Percentiles rank a stretch among this genome's conserved stretches.
phyloP scores from a whole-genome alignment of 30 jellyfish, hydroid and myxozoan genomes.

The Aurelia aurita region DNA sequence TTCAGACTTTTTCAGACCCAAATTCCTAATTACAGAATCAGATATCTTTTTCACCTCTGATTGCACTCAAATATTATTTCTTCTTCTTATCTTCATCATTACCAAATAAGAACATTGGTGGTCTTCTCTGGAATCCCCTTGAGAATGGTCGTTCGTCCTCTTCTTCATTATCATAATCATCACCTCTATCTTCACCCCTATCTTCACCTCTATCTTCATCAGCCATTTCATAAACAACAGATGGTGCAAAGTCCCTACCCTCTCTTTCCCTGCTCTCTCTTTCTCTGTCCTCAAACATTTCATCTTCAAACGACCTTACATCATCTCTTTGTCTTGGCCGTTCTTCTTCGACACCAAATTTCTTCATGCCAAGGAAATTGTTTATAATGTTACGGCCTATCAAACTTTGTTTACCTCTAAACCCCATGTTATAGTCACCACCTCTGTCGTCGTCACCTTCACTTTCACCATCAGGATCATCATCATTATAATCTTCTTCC shows the following conservation, averaged over 20 bases:
- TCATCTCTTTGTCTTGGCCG: constrained; percentile 48
- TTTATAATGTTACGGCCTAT: constrained; percentile 34
- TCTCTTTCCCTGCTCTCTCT: too few species aligned
- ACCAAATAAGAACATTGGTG: constrained; percentile 32
- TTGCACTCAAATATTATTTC: too few species aligned
- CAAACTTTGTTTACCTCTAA: constrained; percentile 25
- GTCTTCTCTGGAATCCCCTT: constrained; percentile 1
- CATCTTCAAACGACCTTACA: background rate
- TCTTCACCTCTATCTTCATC: constrained; percentile 20
- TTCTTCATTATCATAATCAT: constrained; percentile 40
- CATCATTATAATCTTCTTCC: constrained; percentile 15
- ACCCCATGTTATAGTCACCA: background rate
- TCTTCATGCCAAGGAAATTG: constrained; percentile 23
- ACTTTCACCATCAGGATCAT: background rate
- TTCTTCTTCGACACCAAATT: constrained; percentile 12
- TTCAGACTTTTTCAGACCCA: too few species aligned
- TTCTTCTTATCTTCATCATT: constrained; percentile 7
- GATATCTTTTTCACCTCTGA: too few species aligned
- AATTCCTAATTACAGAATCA: too few species aligned
- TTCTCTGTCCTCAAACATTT: constrained; percentile 1
- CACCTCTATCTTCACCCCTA: constrained; percentile 7
- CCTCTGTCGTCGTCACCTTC: constrained; percentile 25
- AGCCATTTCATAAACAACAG: constrained; percentile 63
- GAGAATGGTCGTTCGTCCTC: constrained; percentile 7
- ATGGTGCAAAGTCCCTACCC: constrained; percentile 26